Base-by-base conservation (phyloP, 2,113 vertebrate genomes). In the Sphyrna mokarran region DNA sequence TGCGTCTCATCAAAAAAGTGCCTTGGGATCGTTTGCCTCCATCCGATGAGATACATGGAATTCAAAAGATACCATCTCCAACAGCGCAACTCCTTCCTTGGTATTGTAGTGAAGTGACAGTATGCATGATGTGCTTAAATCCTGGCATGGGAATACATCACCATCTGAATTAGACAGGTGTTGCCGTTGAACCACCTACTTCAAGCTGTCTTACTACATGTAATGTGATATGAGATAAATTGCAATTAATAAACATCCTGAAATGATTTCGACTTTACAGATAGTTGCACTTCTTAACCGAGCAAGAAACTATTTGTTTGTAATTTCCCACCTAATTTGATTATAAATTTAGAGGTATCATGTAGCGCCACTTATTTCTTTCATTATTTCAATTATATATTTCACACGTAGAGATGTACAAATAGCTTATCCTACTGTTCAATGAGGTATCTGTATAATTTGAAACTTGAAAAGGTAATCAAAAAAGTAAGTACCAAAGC, bases 351-450 rank as follows among this genome's bases (percentile, higher is more conserved):
- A 83, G 37, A 83, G 18, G 80, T 40, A 83, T 83, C 80, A 83
- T 83, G 80, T 43, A 22, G 80, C 37, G 80, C 37, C 80, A 83
- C 80, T 83, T 83, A 83, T 83, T 83, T 83, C 37, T 83, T 83
- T 83, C 80, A 83, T 83, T 83, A 83, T 83, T 83, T 83, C 37
- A 83, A 83, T 83, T 83, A 83, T 43, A 83, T 40, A 40, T 37
- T 83, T 83, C 80, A 40, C 37, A 43, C 18, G 37, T 83, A 6
- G 16, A 40, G n/a, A 83, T 83, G 37, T 83, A 43, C 80, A 83
- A 83, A 83, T 83, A 83, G 80, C 80, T 83, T 83, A 43, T 83
- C 80, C 80, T 8, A 83, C 80, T 83, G 80, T 83, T 83, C 80
- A 83, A 13, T 83, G 80, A 83, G 80, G 37, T 83, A 43, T 43